These are phyloP conservation scores for Caenorhabditis sinica DNA, from an alignment of 2,888 invertebrate genomes.

Conservation along the genomic window DNA sequence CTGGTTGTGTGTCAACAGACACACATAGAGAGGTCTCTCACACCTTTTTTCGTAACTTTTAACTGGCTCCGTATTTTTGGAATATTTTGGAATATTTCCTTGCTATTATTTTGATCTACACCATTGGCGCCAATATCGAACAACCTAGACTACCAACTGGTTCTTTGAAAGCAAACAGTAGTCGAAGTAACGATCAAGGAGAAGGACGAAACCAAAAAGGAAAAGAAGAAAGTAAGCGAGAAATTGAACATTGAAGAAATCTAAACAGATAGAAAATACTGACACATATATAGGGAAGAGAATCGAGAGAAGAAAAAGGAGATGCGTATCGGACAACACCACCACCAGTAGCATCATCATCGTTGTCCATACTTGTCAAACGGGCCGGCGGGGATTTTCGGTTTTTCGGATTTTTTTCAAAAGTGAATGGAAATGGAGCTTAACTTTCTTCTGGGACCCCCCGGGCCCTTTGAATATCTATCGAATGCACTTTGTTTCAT, in stretches of 20 bases:
- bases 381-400: too few relatives aligned
- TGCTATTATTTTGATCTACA: neutral
- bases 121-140: neutral
- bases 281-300: slow-evolving; percentile 34
- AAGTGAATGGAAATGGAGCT: too few relatives aligned
- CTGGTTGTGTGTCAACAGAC: slow-evolving; percentile 37
- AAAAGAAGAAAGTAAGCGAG: slow-evolving; percentile 40
- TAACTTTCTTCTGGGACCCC: too few relatives aligned
- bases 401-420: too few relatives aligned
- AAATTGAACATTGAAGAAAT: slow-evolving; percentile 19
- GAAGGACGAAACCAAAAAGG: slow-evolving; percentile 1
- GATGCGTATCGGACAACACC: slow-evolving; percentile 62
- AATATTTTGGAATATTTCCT: slow-evolving; percentile 21
- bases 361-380: too few relatives aligned
- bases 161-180: slow-evolving; percentile 41
- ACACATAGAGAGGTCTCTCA: slow-evolving; percentile 9
- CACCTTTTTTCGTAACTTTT: slow-evolving; percentile 4
- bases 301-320: slow-evolving; percentile 6
- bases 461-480: too few relatives aligned
- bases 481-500: too few relatives aligned
- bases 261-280: neutral
- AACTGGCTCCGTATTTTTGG: neutral
- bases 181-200: too few relatives aligned
- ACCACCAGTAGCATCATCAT: slow-evolving; percentile 23
- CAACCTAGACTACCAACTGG: slow-evolving; percentile 26